Base-by-base conservation (phyloP, 2,888 invertebrate genomes). In the Ryuthela nishihirai region DNA sequence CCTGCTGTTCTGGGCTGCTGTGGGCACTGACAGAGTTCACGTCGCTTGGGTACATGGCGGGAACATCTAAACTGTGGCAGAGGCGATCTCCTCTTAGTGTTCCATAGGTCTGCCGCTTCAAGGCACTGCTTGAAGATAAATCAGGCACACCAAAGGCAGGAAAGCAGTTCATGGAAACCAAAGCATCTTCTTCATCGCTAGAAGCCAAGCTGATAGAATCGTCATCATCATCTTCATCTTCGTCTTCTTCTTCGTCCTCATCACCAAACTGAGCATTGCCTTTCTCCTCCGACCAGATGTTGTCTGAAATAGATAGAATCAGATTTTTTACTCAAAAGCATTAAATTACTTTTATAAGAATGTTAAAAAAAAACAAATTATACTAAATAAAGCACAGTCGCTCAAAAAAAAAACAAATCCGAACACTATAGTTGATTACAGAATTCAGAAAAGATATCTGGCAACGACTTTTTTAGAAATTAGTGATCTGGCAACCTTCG, bases 1-100 rank as follows among this genome's bases (percentile, higher is more conserved):
- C 89, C 44, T 90, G 89, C 32, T 90, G 80, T 64, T 89, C 89
- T 24, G 90, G 90, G 62, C 88, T 89, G 68, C 88, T 88, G 54
- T 72, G 72, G 59, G 69, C 71, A 47, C 49, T 73, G 79, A 38
- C 41, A 18, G 45, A 42, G 38, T 44, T 39, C 12, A 26, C 43
- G 25, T 38, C 18, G 17, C 9, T 54, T n/a, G 32, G 34, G 39
- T 43, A 45, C 18, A 34, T 45, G 24, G 48, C 38, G 32, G 40
- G 45, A 3, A 54, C 40, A 17, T 48, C 20, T 40, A 36, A 42
- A 53, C 53, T 55, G 3, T 44, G 44, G 17, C 44, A 32, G 21
- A n/a, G 34, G 38, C 4, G 36, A 21, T 7, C 26, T 18, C 4
- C 29, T 29, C 7, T 5, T 18, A 26, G 17, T 34, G 25, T 25